phyloP scores from a whole-genome alignment of 2,888 invertebrate species.

The Mesorhabditis belari region DNA sequence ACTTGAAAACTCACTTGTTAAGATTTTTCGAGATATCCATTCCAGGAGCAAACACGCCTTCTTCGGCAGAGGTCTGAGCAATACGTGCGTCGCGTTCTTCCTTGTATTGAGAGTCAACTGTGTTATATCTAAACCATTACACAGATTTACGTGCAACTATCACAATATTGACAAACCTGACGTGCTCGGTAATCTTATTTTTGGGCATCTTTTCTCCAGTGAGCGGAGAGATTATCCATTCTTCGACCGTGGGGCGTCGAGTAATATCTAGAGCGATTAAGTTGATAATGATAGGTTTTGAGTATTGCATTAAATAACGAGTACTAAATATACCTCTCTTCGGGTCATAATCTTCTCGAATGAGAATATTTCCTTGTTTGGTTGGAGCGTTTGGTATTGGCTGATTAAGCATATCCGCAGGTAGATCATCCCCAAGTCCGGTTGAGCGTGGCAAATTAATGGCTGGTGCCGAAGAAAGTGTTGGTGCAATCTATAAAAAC shows the following conservation, averaged over 20 bases:
- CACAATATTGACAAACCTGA: slow-evolving; percentile 69
- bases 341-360: slow-evolving; percentile 76
- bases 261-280: too few species aligned
- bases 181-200: slow-evolving; percentile 92
- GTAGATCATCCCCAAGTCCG: neutral
- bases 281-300: too few species aligned
- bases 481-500: too few species aligned
- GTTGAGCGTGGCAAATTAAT: too few species aligned
- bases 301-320: too few species aligned
- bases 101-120: slow-evolving; percentile 61
- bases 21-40: slow-evolving; percentile 88
- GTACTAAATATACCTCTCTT: too few species aligned
- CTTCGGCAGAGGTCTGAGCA: slow-evolving; percentile 60
- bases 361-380: slow-evolving; percentile 29
- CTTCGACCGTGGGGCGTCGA: slow-evolving; percentile 15
- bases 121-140: slow-evolving; percentile 43
- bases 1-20: slow-evolving; percentile 20
- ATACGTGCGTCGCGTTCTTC: slow-evolving; percentile 84
- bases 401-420: neutral
- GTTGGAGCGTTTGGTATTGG: slow-evolving; percentile 62
- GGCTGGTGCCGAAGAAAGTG: too few species aligned
- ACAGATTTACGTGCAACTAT: neutral
- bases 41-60: slow-evolving; percentile 72
- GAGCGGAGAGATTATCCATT: slow-evolving; percentile 92
- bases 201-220: slow-evolving; percentile 96